Percentiles rank a stretch among this genome's conserved stretches.
Conservation (phyloP, 2,888 invertebrate genomes). For the Allolobophora icterica region DNA sequence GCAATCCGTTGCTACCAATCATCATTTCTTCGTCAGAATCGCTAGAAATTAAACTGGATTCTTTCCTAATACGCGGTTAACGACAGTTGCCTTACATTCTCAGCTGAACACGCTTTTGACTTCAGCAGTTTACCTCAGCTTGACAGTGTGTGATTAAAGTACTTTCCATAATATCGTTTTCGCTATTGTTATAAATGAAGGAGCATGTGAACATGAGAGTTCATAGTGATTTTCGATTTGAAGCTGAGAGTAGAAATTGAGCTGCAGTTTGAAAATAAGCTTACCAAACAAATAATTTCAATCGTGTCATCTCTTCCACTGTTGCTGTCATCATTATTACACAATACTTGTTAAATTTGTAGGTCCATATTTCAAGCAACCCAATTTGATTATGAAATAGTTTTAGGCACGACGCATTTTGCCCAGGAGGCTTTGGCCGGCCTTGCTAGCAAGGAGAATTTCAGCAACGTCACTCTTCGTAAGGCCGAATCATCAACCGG, state of each 20-base stretch:
- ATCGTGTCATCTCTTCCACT: too few species aligned
- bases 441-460: conserved; percentile 87
- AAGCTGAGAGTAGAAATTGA: neutral
- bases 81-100: too few species aligned
- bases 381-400: conserved; percentile 34
- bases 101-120: too few species aligned
- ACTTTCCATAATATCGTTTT: neutral
- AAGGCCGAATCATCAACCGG: conserved; percentile 70
- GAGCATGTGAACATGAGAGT: neutral
- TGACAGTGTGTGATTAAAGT: too few species aligned
- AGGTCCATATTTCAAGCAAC: neutral
- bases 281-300: neutral
- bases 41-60: neutral
- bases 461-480: conserved; percentile 80
- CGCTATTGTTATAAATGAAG: neutral
- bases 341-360: neutral
- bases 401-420: conserved; percentile 63
- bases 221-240: neutral
- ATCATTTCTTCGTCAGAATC: neutral
- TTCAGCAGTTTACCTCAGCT: too few species aligned
- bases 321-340: neutral
- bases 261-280: too few species aligned
- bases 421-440: conserved; percentile 85
- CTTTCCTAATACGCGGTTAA: neutral
- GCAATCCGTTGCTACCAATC: neutral